A percentile compares a stretch with the other conserved stretches of the same genome.
phyloP scores from a whole-genome alignment of 2,888 invertebrate species.

The Cepaea hortensis region DNA sequence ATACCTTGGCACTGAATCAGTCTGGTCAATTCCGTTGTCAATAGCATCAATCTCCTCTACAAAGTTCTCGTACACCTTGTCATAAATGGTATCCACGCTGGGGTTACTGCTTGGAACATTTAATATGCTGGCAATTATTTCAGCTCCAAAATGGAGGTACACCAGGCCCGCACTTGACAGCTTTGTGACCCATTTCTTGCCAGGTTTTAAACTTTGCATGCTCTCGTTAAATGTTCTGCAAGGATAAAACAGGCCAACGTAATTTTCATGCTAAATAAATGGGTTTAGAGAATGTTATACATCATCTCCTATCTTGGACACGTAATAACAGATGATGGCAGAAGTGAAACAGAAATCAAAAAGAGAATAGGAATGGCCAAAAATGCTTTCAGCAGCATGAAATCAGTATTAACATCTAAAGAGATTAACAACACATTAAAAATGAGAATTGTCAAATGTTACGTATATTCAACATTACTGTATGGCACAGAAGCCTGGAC shows the following conservation, averaged over 20 bases:
- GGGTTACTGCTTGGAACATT: conserved; percentile 58
- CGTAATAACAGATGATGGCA: too few species aligned
- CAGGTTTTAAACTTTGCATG: conserved; percentile 72
- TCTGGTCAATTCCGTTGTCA: conserved; percentile 95
- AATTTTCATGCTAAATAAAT: conserved; percentile 31
- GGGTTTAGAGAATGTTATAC: background rate
- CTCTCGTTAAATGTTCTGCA: conserved; percentile 76
- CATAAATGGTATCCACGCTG: conserved; percentile 74
- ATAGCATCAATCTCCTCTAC: conserved; percentile 96
- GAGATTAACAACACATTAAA: too few species aligned
- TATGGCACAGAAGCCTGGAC: too few species aligned
- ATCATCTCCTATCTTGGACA: too few species aligned
- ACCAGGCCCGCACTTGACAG: conserved; percentile 96
- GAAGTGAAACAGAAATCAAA: too few species aligned
- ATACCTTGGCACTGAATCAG: conserved; percentile 79
- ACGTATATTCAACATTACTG: too few species aligned
- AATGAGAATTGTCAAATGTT: too few species aligned
- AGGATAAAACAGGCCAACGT: background rate
- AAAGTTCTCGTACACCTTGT: conserved; percentile 87
- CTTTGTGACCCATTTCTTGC: conserved; percentile 79
- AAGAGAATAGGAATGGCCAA: too few species aligned
- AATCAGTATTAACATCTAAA: too few species aligned
- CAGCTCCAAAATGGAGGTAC: conserved; percentile 91
- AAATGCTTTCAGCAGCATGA: too few species aligned
- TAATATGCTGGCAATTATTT: conserved; percentile 78